phyloP scores from a whole-genome alignment of 1,140 invertebrate species.

The Hestina assimilis region DNA sequence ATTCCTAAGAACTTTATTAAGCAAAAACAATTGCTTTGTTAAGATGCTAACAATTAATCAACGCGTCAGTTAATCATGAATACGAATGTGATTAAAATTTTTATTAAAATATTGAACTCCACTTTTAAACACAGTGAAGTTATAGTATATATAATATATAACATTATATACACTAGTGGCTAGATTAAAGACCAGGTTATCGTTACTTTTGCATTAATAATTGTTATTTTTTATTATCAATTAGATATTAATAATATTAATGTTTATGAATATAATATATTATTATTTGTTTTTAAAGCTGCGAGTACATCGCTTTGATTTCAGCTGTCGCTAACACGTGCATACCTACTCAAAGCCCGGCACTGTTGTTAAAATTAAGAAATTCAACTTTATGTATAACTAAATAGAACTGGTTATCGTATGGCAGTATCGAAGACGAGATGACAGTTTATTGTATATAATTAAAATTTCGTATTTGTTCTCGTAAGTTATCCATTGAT shows the following conservation, averaged over 20 bases:
- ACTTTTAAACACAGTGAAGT: too few species aligned
- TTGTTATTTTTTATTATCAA: neutral
- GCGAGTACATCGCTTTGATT: slow-evolving; percentile 41
- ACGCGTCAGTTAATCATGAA: neutral
- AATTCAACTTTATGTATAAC: slow-evolving; percentile 65
- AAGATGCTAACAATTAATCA: neutral
- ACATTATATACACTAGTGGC: neutral
- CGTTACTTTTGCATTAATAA: neutral
- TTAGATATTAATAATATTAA: neutral
- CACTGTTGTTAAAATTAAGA: slow-evolving; percentile 49
- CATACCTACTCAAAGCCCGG: slow-evolving; percentile 32
- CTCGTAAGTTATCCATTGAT: slow-evolving; percentile 29
- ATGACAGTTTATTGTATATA: slow-evolving; percentile 46
- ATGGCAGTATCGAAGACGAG: slow-evolving; percentile 49
- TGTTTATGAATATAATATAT: neutral
- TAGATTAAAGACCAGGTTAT: neutral
- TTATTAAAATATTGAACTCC: neutral
- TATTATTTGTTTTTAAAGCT: slow-evolving; percentile 3
- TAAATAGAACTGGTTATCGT: slow-evolving; percentile 59
- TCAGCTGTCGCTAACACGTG: slow-evolving; percentile 57
- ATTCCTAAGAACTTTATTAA: slow-evolving; percentile 21
- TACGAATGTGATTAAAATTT: neutral
- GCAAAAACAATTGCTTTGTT: neutral
- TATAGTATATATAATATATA: too few species aligned
- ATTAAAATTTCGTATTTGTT: slow-evolving; percentile 55